phyloP scores from a whole-genome alignment of 2,113 vertebrate species.

The Trinectes maculatus region DNA sequence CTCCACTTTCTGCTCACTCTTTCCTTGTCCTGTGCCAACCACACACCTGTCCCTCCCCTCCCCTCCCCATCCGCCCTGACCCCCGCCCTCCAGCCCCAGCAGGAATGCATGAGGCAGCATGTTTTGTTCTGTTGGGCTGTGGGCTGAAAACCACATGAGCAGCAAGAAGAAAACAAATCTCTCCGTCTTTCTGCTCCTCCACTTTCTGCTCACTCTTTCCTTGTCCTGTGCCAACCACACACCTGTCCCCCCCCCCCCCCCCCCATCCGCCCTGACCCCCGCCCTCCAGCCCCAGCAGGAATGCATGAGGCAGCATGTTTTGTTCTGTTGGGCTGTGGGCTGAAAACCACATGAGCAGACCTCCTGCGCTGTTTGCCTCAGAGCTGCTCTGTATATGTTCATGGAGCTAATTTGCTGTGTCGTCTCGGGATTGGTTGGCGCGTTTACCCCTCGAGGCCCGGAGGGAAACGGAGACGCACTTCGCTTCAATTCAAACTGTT shows the following conservation, averaged over 20 bases:
- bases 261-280: not conserved
- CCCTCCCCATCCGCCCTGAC: not conserved
- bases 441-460: not conserved
- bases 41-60: conserved; percentile 53
- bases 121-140: conserved; percentile 57
- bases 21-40: conserved; percentile 41
- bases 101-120: conserved; percentile 77
- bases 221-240: conserved; percentile 26
- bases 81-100: conserved; percentile 23
- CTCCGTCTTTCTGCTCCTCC: conserved; percentile 1
- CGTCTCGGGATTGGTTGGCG: not conserved
- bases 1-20: conserved; percentile 36
- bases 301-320: conserved; percentile 77
- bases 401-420: conserved; percentile 26
- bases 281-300: conserved; percentile 49
- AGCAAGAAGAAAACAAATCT: conserved; percentile 11
- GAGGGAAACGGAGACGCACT: not conserved
- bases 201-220: conserved; percentile 54
- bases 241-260: conserved; percentile 46
- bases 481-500: too few species aligned
- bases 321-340: conserved; percentile 37
- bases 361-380: conserved; percentile 42
- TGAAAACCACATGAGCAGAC: conserved; percentile 67
- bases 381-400: conserved; percentile 20
- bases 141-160: conserved; percentile 50